phyloP scores from a whole-genome alignment of 2,113 vertebrate genomes.

The Alethe castanea region DNA sequence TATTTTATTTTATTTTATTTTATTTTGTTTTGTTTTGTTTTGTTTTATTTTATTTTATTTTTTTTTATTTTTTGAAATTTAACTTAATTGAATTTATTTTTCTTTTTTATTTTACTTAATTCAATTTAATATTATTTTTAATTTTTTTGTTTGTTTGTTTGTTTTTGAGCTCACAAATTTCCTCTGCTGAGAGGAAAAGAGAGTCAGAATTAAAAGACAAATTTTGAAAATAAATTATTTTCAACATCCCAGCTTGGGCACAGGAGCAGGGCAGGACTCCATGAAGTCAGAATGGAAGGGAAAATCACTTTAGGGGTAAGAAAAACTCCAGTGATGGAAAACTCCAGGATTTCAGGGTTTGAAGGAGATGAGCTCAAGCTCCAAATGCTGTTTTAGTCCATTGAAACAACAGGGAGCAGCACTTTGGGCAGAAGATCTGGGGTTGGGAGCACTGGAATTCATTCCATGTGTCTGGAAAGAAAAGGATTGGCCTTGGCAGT shows the following conservation, averaged over 20 bases:
- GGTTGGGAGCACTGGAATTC: accelerated
- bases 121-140: background rate
- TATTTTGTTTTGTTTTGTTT: background rate
- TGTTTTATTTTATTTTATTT: background rate
- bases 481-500: background rate
- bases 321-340: background rate
- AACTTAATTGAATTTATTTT: no score
- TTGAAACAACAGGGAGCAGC: background rate
- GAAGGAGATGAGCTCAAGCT: background rate
- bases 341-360: background rate
- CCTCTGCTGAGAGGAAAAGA: background rate
- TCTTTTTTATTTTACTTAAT: background rate
- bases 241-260: background rate
- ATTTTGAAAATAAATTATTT: background rate
- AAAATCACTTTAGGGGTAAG: background rate
- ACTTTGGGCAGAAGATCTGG: background rate
- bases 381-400: background rate
- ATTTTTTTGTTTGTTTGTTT: background rate
- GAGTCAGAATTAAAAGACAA: background rate
- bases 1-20: background rate
- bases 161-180: background rate
- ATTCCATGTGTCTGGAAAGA: background rate
- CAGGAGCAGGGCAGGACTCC: accelerated
- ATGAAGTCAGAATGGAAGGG: accelerated
- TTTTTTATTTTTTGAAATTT: background rate